phyloP scores from a whole-genome alignment of 2,113 vertebrate genomes.

The Sorex araneus region DNA sequence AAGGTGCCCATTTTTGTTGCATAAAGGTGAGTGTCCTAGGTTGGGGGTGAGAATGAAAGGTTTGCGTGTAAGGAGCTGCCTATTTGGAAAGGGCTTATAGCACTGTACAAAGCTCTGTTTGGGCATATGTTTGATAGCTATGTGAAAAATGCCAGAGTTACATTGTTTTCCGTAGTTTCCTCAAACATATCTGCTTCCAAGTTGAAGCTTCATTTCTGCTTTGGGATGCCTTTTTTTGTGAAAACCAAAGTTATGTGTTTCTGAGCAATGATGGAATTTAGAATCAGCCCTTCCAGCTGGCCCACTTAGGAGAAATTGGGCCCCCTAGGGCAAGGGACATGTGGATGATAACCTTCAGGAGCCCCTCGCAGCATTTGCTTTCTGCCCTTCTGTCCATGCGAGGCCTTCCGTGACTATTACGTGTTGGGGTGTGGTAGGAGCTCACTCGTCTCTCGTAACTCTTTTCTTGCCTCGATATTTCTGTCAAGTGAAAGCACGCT shows the following conservation, averaged over 20 bases:
- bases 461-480: not conserved
- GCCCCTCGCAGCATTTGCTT: accelerated
- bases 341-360: not conserved
- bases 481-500: not conserved
- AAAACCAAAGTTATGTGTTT: not conserved
- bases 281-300: not conserved
- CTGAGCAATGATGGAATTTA: not conserved
- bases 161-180: not conserved
- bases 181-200: not conserved
- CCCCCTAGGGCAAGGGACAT: too few relatives aligned
- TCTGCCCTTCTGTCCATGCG: not conserved
- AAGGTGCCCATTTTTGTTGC: not conserved
- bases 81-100: not conserved
- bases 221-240: not conserved
- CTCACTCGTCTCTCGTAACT: not conserved
- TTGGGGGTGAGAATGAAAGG: not conserved
- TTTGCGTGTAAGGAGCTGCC: not conserved
- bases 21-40: not conserved
- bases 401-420: not conserved
- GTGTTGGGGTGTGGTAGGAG: accelerated
- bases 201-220: not conserved
- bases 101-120: not conserved
- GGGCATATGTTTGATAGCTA: not conserved
- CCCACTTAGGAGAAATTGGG: not conserved
- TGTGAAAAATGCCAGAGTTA: not conserved